Evolutionary conservation across 1,140 invertebrate genomes (phyloP).

Genomic region (Leptonema lineaticorne): DNA sequence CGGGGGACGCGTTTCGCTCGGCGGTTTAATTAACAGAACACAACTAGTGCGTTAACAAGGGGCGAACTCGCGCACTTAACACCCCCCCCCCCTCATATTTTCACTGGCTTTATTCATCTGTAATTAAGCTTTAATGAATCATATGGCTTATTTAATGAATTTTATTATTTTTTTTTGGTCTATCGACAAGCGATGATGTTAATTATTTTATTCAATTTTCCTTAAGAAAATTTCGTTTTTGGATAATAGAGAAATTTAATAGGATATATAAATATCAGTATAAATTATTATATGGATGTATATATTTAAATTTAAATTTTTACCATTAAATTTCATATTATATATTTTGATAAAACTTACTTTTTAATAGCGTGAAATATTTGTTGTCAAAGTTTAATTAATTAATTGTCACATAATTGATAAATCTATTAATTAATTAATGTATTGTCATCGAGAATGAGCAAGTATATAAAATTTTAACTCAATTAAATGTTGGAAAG

Average conservation of each 20-base stretch:
- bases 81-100: too few species aligned
- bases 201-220: too few species aligned
- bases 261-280: neutral
- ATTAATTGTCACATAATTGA: too few species aligned
- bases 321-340: too few species aligned
- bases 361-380: too few species aligned
- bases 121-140: constrained; percentile 13
- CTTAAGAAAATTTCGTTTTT: neutral
- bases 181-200: neutral
- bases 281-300: neutral
- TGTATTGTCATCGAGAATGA: too few species aligned
- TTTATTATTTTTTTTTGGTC: neutral
- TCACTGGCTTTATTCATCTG: constrained; percentile 3
- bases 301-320: neutral
- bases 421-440: too few species aligned
- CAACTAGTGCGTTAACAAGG: constrained; percentile 14
- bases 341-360: too few species aligned
- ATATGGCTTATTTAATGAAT: constrained; percentile 1
- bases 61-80: neutral
- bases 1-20: too few species aligned
- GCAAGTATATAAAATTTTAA: too few species aligned
- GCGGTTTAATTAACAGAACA: constrained; percentile 11
- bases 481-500: too few species aligned
- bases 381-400: too few species aligned
- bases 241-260: neutral